Base-by-base conservation (phyloP, 2,113 vertebrate species). In the Nyctibius bracteatus region DNA sequence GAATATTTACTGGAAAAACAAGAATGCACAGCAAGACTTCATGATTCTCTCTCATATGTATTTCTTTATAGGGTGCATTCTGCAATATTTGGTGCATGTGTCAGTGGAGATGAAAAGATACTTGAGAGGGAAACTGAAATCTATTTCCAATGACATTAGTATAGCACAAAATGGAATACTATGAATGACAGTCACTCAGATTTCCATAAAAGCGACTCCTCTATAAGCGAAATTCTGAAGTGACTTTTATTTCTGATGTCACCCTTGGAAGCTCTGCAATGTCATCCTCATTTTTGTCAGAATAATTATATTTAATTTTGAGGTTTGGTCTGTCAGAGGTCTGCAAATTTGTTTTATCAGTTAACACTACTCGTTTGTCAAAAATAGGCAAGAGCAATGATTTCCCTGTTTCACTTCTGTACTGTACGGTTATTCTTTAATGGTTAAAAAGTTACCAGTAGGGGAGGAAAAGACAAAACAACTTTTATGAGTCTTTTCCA, bases 81-180 rank as follows among this genome's bases (percentile, higher is more conserved):
- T 88, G 54, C 78, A 61, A 58, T 89, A 82, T 95, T 96, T 91
- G 90, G 47, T 96, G 66, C 79, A 88, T 74, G 75, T 96, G 92
- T 97, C 96, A 95, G 67, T 82, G 61, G 75, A 96, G 95, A 95
- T 94, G 68, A 94, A 95, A 96, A 95, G 92, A 81, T 88, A 78
- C 85, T 96, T 94, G 94, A 85, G 37, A 63, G 46, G n/a, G 67
- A 83, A 87, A 84, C 91, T 61, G 83, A 89, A 97, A 86, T 83
- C 71, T 88, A 94, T 97, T 96, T 93, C 85, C 93, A 96, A 81
- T 92, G 93, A 95, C 94, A 96, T 95, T 92, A 81, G 59, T 90
- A 16, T 61, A 77, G 70, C 55, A 82, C 86, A 91, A 92, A 94
- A 95, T 67, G 79, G 51, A 94, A 93, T 84, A 46, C 73, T 84